Base-by-base conservation (phyloP, 1,140 invertebrate genomes). In the Euura lappo region DNA sequence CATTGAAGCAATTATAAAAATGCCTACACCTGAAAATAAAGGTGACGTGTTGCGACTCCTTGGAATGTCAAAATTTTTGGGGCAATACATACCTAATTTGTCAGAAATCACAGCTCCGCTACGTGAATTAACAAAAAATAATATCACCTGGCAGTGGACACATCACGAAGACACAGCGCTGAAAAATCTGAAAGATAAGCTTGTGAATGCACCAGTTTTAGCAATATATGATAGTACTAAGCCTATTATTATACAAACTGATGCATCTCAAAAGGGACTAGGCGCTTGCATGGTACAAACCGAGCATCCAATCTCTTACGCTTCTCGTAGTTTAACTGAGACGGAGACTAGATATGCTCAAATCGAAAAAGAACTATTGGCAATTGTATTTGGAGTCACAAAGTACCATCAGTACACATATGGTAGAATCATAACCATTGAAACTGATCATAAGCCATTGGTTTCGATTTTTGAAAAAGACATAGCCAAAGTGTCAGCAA, bases 311-410 rank as follows among this genome's bases (percentile, higher is more conserved):
- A 75, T 89, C 4, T 78, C 81, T 6, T 88, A 82, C 78, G 79
- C 80, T 11, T 77, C 73, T 2, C 73, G 71, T 68, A 69, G 74
- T 6, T 74, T 81, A 5, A 80, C 76, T 11, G 10, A 44, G 7
- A 69, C 75, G 44, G 71, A 84, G 68, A 72, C 71, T 70, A 78
- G 79, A 44, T 87, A 80, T 71, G 74, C 81, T 8, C 82, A 85
- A 72, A 86, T 87, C 11, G 86, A 89, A 69, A 87, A 84, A 71
- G 85, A 89, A 74, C 73, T 80, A 28, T 76, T 86, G 6, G 82
- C 81, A 11, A 81, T 88, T 10, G 69, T 76, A 47, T 84, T 79
- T 76, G 79, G 71, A 11, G 77, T 64, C 71, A 75, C 79, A 72
- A 79, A 78, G 70, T 89, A 86, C 71, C 72, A 80, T 65, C 71